A percentile compares a stretch with the other conserved stretches of the same genome.
phyloP scores from a whole-genome alignment of 1,140 invertebrate species.

The Drosophila rhopaloa region DNA sequence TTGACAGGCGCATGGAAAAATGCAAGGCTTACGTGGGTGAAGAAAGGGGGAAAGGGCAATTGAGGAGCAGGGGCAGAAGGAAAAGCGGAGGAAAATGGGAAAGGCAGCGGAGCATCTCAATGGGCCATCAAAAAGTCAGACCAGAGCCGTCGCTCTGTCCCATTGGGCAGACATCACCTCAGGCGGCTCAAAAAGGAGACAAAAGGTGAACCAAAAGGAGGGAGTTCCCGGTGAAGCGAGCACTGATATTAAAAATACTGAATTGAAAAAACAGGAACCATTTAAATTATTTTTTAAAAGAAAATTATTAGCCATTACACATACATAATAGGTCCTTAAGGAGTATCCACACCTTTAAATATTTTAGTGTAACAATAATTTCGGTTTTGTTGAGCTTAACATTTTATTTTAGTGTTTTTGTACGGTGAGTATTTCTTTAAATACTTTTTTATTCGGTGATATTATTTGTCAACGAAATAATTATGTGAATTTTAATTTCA shows the following conservation, averaged over 20 bases:
- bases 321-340: too few species aligned
- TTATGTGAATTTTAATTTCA: too few species aligned
- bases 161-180: constrained; percentile 46
- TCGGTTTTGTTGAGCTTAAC: too few species aligned
- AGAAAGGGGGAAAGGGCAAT: constrained; percentile 1
- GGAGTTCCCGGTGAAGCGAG: not conserved
- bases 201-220: constrained; percentile 8
- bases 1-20: constrained; percentile 84
- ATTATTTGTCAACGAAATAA: too few species aligned
- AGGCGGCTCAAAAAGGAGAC: constrained; percentile 27
- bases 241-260: not conserved
- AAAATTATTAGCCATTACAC: not conserved
- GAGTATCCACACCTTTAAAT: too few species aligned
- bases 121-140: constrained; percentile 46
- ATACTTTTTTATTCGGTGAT: too few species aligned
- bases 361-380: too few species aligned
- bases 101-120: constrained; percentile 19
- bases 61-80: not conserved
- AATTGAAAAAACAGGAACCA: not conserved
- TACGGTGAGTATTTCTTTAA: too few species aligned
- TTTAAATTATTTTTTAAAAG: not conserved
- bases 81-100: not conserved
- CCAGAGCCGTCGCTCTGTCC: constrained; percentile 27
- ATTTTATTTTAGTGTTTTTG: too few species aligned
- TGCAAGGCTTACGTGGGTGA: constrained; percentile 41